Percentiles rank a stretch among this genome's conserved stretches.
Conservation (phyloP, 2,888 invertebrate species). For the Diarsia mendica region DNA sequence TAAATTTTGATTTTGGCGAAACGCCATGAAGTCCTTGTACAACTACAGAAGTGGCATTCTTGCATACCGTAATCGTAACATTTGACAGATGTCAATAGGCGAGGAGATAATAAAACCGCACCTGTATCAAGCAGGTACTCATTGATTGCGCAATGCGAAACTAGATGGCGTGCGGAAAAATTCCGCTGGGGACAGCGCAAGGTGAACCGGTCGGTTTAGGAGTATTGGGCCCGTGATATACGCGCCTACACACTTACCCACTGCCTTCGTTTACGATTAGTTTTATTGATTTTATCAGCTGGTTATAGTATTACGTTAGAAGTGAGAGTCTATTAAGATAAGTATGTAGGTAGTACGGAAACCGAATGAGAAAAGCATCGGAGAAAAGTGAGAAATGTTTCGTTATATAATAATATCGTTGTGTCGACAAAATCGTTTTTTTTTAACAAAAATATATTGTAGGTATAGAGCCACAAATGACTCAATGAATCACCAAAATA, state of each 20-base stretch:
- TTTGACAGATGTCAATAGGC: slow-evolving; percentile 30
- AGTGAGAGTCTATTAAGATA: slow-evolving; percentile 6
- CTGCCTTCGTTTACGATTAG: slow-evolving; percentile 20
- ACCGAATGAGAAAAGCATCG: neutral
- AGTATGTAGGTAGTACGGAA: neutral
- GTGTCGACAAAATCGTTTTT: no score
- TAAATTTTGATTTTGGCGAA: neutral
- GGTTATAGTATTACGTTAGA: neutral
- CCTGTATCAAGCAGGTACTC: slow-evolving; percentile 41
- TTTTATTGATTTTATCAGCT: neutral
- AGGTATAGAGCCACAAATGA: neutral
- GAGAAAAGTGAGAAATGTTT: neutral
- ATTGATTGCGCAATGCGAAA: slow-evolving; percentile 53
- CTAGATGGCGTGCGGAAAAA: slow-evolving; percentile 59
- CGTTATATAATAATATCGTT: no score
- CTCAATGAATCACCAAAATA: neutral
- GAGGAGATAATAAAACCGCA: slow-evolving; percentile 51
- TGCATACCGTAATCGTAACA: slow-evolving; percentile 40
- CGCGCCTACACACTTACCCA: slow-evolving; percentile 42
- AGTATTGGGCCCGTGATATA: slow-evolving; percentile 45
- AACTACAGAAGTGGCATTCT: slow-evolving; percentile 28
- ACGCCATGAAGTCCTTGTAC: neutral
- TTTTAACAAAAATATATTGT: no score
- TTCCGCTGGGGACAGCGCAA: slow-evolving; percentile 58
- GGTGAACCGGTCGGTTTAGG: slow-evolving; percentile 65